Base-by-base conservation (phyloP, 1,140 invertebrate genomes). In the Drosophila watanabei region DNA sequence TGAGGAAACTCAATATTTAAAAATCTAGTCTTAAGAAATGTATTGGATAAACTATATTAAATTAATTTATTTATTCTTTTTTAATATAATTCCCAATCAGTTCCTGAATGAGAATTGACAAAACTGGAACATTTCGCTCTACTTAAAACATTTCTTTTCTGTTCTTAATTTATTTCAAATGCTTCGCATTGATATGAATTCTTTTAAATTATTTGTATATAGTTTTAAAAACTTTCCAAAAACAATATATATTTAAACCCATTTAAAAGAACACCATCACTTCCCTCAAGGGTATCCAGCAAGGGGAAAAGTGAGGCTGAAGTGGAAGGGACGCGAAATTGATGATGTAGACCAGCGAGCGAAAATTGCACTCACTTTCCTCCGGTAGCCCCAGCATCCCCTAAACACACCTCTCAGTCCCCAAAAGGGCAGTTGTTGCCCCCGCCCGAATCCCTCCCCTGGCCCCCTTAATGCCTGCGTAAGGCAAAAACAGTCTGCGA, bases 281-380 rank as follows among this genome's bases (percentile, higher is more conserved):
- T 13, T 20, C n/a, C 24, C 35, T 8, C 4, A 24, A 56, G 61
- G 39, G 68, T 54, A 56, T 37, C 13, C 24, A 2, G 13, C 20
- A 32, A 28, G 6, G 18, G 2, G 5, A 11, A 7, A 28, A 16
- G 16, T 11, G 9, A 39, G 35, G 39, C 5, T 28, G 24, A 39
- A 46, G 30, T 30, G 20, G 30, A 70, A 61, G 16, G 32, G 32
- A 84, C 49, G 71, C 65, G 58, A 89, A 88, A 88, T 88, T 88
- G 85, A 88, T 88, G 85, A 88, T 85, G 86, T 85, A 69, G 86
- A 69, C 73, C 78, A 61, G 54, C 78, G 73, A 69, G 69, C 78
- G 81, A 88, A 89, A 88, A 88, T 89, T 88, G 85, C 85, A 89
- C 85, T 88, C 86, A 88, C 85, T 88, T 88, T 88, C 86, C 57